phyloP scores from a whole-genome alignment of 1,140 invertebrate species.

The Trichoplusia ni region DNA sequence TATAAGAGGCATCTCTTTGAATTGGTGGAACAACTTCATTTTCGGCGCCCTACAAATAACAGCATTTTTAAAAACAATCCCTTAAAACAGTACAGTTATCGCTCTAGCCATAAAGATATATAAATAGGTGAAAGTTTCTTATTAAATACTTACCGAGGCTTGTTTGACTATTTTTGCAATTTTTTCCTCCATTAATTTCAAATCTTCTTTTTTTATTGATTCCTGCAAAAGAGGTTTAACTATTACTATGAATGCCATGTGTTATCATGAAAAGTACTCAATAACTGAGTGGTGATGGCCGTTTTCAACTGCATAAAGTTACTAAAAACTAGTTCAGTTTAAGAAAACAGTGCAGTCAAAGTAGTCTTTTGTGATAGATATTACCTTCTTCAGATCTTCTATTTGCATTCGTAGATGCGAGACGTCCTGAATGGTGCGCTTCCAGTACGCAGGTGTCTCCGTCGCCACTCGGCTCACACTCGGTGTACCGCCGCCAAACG shows the following conservation, averaged over 20 bases:
- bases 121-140: no score
- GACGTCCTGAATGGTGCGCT: constrained; percentile 55
- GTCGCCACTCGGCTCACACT: neutral
- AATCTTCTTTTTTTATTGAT: constrained; percentile 62
- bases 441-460: constrained; percentile 20
- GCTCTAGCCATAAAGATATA: no score
- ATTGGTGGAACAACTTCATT: neutral
- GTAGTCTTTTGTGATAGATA: no score
- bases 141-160: constrained; percentile 47
- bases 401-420: constrained; percentile 55
- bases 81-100: no score
- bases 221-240: constrained; percentile 48
- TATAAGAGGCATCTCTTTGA: neutral
- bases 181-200: constrained; percentile 60
- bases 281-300: neutral
- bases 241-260: neutral
- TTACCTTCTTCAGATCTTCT: constrained; percentile 65
- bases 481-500: neutral
- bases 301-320: no score
- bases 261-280: neutral
- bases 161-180: constrained; percentile 55
- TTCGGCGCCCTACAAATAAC: constrained; percentile 9
- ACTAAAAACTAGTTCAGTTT: neutral
- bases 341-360: no score
- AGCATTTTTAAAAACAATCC: no score